Percentiles rank a stretch among this genome's conserved stretches.
phyloP scores from a whole-genome alignment of 2,113 vertebrate genomes.

The Enhydra lutris region DNA sequence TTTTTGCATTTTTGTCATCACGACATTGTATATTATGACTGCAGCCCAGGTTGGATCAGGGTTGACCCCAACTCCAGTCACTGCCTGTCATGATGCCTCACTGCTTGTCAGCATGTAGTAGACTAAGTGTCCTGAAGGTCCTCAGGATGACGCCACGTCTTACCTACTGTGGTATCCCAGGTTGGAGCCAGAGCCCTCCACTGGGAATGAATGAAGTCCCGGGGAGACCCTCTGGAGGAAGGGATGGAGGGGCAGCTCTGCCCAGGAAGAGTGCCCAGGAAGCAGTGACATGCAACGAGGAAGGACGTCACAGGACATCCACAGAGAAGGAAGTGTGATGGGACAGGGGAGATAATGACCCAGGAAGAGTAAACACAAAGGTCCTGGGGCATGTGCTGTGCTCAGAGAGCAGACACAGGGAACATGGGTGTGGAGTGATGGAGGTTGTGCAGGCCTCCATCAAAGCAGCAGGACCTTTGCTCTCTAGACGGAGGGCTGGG shows the following conservation, averaged over 20 bases:
- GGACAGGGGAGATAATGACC: no score
- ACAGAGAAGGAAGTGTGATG: not conserved
- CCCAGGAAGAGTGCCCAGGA: not conserved
- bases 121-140: not conserved
- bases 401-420: no score
- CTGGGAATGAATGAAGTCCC: not conserved
- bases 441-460: no score
- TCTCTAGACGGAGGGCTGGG: not conserved
- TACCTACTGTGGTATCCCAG: not conserved
- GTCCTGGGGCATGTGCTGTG: accelerated
- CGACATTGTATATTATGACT: not conserved
- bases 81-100: not conserved
- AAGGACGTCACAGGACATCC: not conserved
- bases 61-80: no score
- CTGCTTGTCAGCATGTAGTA: not conserved
- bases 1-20: not conserved
- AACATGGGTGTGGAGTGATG: not conserved
- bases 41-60: not conserved
- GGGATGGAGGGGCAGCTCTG: not conserved
- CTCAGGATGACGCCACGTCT: not conserved
- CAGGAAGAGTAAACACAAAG: not conserved
- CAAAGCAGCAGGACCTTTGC: not conserved
- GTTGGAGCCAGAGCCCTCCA: accelerated
- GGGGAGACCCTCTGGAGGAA: not conserved
- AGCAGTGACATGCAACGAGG: not conserved